Evolutionary conservation across 92 coral and sea anemone genomes (phyloP), one percentile per base, ranked within the genome.

Genomic region (Palythoa heliodiscus): DNA sequence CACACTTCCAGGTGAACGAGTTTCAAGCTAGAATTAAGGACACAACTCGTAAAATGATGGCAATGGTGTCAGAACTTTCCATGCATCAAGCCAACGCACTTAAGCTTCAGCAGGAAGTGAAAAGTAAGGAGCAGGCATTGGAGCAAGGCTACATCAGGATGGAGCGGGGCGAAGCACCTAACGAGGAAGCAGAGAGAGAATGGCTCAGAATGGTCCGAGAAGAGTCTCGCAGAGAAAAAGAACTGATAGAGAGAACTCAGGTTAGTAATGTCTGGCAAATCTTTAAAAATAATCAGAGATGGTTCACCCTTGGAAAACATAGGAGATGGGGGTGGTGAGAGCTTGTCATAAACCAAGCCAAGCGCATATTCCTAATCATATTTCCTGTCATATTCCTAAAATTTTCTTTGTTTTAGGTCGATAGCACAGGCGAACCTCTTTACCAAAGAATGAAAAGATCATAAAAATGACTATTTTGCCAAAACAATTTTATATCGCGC

Each of bases 31-130:
- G 93, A 80, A 96, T 96, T 87, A 96, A 96, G 75, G 99, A 95
- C 81, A 96, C 99, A 5, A 96, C 99, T 38, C 93, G 99, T 52
- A 96, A 96, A 80, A 96, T 96, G 98, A 96, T 96, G 99, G 99
- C 99, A 15, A 86, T 96, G 89, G 99, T 96, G 12, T 96, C 99
- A 0, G 99, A 96, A 74, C 92, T 96, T 75, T 96, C 99, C 67
- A 96, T 96, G 99, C 93, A 96, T 82, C 98, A 96, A 86, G 99
- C 99, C 2, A 87, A 82, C 73, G 99, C 99, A 40, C 86, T 96
- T 92, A 96, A 95, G 76, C 92, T 96, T 10, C 99, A 96, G 58
- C 98, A 94, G 78, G 93, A 82, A 24, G 99, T 95, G 82, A 96
- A 91, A 67, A 90, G 84, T 16, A 88, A 91, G 19, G 99, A 96